Percentiles rank a stretch among this genome's conserved stretches.
phyloP scores from a whole-genome alignment of 2,888 invertebrate genomes.

The Pilophorus perplexus region DNA sequence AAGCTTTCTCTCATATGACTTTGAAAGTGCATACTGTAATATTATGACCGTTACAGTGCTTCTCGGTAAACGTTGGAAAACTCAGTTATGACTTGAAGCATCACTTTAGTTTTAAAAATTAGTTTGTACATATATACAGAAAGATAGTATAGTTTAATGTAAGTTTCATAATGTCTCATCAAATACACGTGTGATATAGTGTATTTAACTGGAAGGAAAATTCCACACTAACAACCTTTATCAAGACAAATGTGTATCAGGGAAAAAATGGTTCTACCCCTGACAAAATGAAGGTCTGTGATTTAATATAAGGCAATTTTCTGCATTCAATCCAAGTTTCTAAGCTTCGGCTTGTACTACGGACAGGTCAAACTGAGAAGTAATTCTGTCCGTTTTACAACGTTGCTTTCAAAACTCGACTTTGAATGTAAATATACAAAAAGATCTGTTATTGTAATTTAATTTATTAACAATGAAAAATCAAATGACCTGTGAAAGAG shows the following conservation, averaged over 20 bases:
- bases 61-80: too few relatives aligned
- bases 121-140: too few relatives aligned
- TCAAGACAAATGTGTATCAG: neutral
- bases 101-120: too few relatives aligned
- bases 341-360: slow-evolving; percentile 31
- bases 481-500: neutral
- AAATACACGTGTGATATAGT: slow-evolving; percentile 21
- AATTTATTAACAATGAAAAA: neutral
- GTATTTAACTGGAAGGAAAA: neutral
- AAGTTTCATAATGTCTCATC: too few relatives aligned
- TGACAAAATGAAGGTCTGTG: slow-evolving; percentile 23
- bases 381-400: slow-evolving; percentile 33
- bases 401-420: slow-evolving; percentile 16
- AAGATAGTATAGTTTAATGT: too few relatives aligned
- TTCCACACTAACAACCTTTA: too few relatives aligned
- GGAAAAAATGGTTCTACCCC: neutral
- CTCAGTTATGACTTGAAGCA: too few relatives aligned
- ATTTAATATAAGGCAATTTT: slow-evolving; percentile 5
- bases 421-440: neutral
- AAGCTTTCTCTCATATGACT: too few relatives aligned
- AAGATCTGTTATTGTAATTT: neutral
- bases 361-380: neutral
- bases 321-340: neutral
- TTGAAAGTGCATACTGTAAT: too few relatives aligned
- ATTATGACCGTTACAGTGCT: too few relatives aligned